A percentile compares a stretch with the other conserved stretches of the same genome.
Conservation (phyloP, 2,888 invertebrate genomes). For the Aphidius colemani region DNA sequence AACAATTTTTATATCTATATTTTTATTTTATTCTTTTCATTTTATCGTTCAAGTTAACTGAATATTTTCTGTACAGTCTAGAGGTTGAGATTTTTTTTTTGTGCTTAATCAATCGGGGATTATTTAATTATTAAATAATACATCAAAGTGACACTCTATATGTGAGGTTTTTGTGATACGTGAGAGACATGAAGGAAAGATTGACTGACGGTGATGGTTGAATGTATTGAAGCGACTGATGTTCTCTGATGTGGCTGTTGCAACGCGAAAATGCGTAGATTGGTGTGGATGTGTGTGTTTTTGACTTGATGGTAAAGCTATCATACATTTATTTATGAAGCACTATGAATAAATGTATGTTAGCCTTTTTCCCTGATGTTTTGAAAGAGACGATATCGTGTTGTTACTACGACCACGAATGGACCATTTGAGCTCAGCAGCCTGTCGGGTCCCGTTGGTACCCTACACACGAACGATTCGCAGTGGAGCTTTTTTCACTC, state of each 20-base stretch:
- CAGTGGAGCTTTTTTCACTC: constrained; percentile 12
- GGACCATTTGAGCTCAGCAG: constrained; percentile 40
- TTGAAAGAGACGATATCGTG: constrained; percentile 39
- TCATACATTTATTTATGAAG: constrained; percentile 59
- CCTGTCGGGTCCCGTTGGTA: constrained; percentile 26
- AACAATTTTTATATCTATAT: background rate
- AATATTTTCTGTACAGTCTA: background rate
- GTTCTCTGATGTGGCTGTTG: no score
- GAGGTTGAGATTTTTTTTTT: background rate
- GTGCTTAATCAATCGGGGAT: no score
- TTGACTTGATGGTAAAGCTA: constrained; percentile 33
- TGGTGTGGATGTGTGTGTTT: background rate
- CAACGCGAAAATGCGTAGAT: no score
- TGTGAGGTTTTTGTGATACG: no score
- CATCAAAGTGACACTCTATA: no score
- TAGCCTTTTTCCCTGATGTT: constrained; percentile 47
- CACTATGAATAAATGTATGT: constrained; percentile 58
- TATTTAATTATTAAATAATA: no score
- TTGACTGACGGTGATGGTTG: no score
- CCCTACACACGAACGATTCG: constrained; percentile 2
- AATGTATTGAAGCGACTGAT: no score
- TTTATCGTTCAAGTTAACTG: background rate
- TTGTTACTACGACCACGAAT: constrained; percentile 49
- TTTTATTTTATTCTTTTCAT: background rate
- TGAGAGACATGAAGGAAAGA: no score